phyloP scores from a whole-genome alignment of 2,113 vertebrate species.

The Mormyrus iriodes region DNA sequence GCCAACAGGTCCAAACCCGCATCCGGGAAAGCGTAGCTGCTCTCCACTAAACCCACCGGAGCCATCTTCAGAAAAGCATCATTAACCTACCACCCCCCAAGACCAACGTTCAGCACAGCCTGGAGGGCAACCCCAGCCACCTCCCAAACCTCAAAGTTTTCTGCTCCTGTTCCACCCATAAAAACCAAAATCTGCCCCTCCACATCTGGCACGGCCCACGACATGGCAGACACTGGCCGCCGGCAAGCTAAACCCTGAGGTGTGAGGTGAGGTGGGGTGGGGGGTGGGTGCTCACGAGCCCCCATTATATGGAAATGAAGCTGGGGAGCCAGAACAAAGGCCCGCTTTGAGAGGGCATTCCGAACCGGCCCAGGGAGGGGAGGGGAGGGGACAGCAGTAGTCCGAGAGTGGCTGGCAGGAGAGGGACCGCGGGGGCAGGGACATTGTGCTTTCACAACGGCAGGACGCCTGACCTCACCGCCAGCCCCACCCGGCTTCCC shows the following conservation, averaged over 20 bases:
- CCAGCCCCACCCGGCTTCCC: neutral
- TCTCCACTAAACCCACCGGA: neutral
- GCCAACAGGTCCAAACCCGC: neutral
- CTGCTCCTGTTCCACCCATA: neutral
- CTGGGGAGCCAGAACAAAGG: conserved; percentile 11
- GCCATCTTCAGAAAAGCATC: neutral
- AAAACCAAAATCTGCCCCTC: neutral
- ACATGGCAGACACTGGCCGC: neutral
- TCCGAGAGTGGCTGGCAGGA: conserved; percentile 2
- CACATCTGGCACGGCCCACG: neutral
- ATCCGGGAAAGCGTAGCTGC: neutral
- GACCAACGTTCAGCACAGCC: neutral
- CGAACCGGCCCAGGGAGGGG: neutral
- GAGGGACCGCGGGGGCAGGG: neutral
- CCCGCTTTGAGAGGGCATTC: conserved; percentile 5
- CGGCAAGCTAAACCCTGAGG: neutral
- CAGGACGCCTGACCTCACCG: neutral
- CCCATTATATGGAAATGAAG: conserved; percentile 25
- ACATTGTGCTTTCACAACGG: neutral
- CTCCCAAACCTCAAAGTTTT: neutral
- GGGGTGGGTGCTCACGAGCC: neutral
- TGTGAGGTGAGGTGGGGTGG: neutral
- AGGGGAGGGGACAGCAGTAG: neutral
- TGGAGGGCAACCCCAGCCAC: neutral
- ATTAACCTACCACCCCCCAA: neutral